Percentiles rank a stretch among this genome's conserved stretches.
phyloP scores from a whole-genome alignment of 2,797 vertebrate genomes.

The Mormyrops attenuatus region DNA sequence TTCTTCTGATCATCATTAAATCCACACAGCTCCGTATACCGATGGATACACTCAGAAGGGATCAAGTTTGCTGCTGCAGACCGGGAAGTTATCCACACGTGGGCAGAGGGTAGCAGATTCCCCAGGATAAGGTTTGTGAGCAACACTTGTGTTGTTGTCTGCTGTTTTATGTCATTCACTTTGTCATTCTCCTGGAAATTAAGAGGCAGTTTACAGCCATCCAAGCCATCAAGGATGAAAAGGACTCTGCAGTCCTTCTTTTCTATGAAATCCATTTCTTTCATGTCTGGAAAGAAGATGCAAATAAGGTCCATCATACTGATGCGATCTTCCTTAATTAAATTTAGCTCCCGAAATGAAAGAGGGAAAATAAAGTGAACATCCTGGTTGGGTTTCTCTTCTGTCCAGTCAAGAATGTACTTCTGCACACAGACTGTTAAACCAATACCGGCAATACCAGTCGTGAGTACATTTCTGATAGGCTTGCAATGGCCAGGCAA shows the following conservation, averaged over 20 bases:
- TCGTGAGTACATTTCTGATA: constrained; percentile 55
- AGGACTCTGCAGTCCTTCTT: constrained; percentile 44
- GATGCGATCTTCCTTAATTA: constrained; percentile 8
- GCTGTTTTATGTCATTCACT: constrained; percentile 31
- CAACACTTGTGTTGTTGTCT: constrained; percentile 42
- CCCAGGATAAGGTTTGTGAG: constrained; percentile 63
- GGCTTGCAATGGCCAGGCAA: constrained; percentile 16
- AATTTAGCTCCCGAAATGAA: constrained; percentile 41
- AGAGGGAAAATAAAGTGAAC: constrained; percentile 61
- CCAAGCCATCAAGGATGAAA: constrained; percentile 59
- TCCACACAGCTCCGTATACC: constrained; percentile 53
- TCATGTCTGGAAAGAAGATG: constrained; percentile 38
- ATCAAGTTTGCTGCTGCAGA: constrained; percentile 43
- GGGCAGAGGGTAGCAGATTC: constrained; percentile 47
- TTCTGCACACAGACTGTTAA: constrained; percentile 49
- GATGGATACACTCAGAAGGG: constrained; percentile 47
- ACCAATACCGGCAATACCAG: constrained; percentile 57
- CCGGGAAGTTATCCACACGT: constrained; percentile 61
- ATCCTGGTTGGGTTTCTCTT: constrained; percentile 48
- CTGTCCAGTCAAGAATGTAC: constrained; percentile 58
- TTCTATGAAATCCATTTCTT: constrained; percentile 39
- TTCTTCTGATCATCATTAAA: constrained; percentile 55
- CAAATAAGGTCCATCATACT: constrained; percentile 50
- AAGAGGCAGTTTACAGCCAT: constrained; percentile 48
- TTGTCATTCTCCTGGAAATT: constrained; percentile 54